A percentile compares a stretch with the other conserved stretches of the same genome.
phyloP scores from a whole-genome alignment of 2,113 vertebrate genomes.

The Felis catus region DNA sequence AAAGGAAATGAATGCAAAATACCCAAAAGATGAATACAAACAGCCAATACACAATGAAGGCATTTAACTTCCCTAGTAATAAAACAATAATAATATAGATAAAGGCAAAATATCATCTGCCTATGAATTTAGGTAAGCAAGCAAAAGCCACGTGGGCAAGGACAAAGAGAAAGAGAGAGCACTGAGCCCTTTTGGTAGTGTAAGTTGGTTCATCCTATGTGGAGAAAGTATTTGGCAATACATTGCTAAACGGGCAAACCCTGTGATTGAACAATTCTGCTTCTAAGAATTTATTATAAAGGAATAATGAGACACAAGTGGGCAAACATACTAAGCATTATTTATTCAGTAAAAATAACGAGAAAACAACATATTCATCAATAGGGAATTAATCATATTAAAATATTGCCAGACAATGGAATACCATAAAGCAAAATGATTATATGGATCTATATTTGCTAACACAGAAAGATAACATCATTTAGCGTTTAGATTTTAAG shows the following conservation, averaged over 20 bases:
- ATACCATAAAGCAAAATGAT: not conserved
- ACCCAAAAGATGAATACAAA: not conserved
- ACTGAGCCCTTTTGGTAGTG: not conserved
- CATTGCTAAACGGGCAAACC: not conserved
- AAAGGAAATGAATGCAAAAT: not conserved
- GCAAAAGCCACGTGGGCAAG: not conserved
- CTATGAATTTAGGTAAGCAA: not conserved
- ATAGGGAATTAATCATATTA: not conserved
- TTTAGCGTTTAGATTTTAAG: not conserved
- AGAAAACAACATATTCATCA: not conserved
- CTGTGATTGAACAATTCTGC: not conserved
- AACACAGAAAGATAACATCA: not conserved
- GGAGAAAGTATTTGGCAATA: not conserved
- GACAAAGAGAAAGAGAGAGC: not conserved
- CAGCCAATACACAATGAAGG: not conserved
- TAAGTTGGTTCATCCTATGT: not conserved
- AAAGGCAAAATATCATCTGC: not conserved
- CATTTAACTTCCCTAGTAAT: not conserved
- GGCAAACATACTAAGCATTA: not conserved
- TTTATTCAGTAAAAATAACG: not conserved
- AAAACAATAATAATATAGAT: not conserved
- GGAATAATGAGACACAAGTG: not conserved
- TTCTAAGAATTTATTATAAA: not conserved
- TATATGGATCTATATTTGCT: not conserved
- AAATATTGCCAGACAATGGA: not conserved